Evolutionary conservation across 1,140 invertebrate genomes (phyloP).

Genomic region (Xylocopa sonorina): DNA sequence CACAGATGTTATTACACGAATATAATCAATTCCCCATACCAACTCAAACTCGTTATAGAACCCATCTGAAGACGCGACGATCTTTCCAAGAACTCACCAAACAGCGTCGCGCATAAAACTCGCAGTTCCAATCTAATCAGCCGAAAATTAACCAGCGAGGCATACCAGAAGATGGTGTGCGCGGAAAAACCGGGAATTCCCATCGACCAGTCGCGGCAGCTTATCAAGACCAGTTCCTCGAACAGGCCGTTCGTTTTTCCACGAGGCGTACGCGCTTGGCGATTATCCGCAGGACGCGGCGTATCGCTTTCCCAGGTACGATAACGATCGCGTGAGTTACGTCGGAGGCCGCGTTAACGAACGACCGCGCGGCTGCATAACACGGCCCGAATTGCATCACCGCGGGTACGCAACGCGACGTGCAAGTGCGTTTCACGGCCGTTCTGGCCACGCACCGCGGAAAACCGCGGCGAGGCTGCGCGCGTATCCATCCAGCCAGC

Average conservation of each 20-base stretch:
- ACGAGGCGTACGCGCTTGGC: background rate
- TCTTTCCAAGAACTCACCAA: too few species aligned
- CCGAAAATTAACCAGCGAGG: background rate
- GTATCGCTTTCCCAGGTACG: slow-evolving; percentile 56
- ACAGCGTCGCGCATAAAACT: too few species aligned
- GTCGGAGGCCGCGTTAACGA: slow-evolving; percentile 51
- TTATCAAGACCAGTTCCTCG: background rate
- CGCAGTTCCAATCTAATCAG: background rate
- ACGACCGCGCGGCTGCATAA: slow-evolving; percentile 36
- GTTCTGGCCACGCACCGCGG: background rate
- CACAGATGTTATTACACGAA: too few species aligned
- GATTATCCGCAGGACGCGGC: slow-evolving; percentile 5
- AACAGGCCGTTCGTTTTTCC: slow-evolving; percentile 12
- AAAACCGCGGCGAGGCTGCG: background rate
- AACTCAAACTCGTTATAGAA: too few species aligned
- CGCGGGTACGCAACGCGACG: background rate
- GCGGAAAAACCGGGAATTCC: background rate
- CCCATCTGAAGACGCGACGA: too few species aligned
- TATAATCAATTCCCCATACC: too few species aligned
- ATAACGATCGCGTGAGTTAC: slow-evolving; percentile 56
- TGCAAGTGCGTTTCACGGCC: slow-evolving; percentile 39
- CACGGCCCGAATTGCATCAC: slow-evolving; percentile 40
- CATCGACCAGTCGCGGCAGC: too few species aligned
- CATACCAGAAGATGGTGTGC: background rate
- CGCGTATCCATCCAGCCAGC: background rate